A percentile compares a stretch with the other conserved stretches of the same genome.
Conservation (phyloP, 2,888 invertebrate genomes). For the Spilosoma lubricipeda region DNA sequence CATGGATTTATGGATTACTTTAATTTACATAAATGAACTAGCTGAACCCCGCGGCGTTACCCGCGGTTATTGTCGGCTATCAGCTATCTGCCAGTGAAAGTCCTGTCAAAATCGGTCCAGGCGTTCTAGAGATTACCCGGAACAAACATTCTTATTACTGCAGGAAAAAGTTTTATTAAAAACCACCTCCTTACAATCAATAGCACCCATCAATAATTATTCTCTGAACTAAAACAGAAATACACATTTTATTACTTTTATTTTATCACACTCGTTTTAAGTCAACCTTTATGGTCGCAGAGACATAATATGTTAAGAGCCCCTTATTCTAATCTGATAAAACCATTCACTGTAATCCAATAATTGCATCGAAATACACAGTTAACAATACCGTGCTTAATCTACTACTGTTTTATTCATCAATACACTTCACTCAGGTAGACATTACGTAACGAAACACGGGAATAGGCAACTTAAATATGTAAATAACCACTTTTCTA, state of each 20-base stretch:
- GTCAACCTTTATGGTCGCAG: not conserved
- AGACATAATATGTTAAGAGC: not conserved
- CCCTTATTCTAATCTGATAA: conserved; percentile 4
- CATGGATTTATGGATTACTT: too few relatives aligned
- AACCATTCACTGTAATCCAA: conserved; percentile 1
- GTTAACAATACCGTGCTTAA: conserved; percentile 2
- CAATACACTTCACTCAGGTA: conserved; percentile 4
- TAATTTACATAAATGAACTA: too few relatives aligned
- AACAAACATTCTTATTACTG: too few relatives aligned
- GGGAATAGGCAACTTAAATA: conserved; percentile 24
- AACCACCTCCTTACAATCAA: not conserved
- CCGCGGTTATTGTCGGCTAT: too few relatives aligned
- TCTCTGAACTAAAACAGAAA: not conserved
- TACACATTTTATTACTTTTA: not conserved
- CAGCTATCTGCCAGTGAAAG: too few relatives aligned
- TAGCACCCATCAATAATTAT: not conserved
- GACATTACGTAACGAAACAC: conserved; percentile 17
- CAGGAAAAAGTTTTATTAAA: not conserved
- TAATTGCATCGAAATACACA: not conserved
- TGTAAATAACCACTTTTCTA: conserved; percentile 29
- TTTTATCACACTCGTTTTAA: not conserved
- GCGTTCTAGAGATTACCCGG: too few relatives aligned
- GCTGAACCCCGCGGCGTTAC: too few relatives aligned
- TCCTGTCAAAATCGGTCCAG: too few relatives aligned
- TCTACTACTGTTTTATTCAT: conserved; percentile 14